Percentiles rank a stretch among this genome's conserved stretches.
Conservation (phyloP, 2,113 vertebrate genomes). For the Rhodinocichla rosea region DNA sequence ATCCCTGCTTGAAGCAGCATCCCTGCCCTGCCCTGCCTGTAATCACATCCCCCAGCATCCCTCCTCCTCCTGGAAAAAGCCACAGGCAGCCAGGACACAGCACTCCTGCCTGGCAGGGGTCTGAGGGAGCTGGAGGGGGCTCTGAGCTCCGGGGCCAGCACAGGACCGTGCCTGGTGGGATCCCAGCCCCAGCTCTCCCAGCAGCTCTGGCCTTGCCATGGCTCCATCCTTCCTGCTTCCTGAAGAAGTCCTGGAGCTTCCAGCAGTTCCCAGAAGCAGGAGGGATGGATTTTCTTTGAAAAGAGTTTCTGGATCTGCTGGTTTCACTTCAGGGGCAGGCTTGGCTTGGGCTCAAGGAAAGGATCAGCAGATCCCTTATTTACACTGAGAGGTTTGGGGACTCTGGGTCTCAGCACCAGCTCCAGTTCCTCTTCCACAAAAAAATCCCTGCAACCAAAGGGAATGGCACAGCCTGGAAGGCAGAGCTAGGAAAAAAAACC, state of each 20-base stretch:
- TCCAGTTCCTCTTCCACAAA: not conserved
- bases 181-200: not conserved
- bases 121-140: not conserved
- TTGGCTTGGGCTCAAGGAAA: not conserved
- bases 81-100: not conserved
- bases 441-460: not conserved
- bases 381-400: fast-evolving
- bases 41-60: not conserved
- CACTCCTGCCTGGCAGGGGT: fast-evolving
- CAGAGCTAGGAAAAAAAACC: not conserved
- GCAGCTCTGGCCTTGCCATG: not conserved
- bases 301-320: not conserved
- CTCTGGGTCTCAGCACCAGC: not conserved
- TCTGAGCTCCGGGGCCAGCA: not conserved
- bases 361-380: not conserved
- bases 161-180: no score
- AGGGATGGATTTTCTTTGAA: not conserved
- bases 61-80: not conserved
- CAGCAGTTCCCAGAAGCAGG: not conserved
- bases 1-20: not conserved
- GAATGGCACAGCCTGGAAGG: not conserved
- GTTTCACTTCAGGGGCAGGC: not conserved
- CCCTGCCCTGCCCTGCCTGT: not conserved
- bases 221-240: not conserved
- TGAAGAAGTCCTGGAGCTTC: not conserved